These are phyloP conservation scores for Natator depressus DNA, from an alignment of 2,113 vertebrate species.

Conservation along the genomic window DNA sequence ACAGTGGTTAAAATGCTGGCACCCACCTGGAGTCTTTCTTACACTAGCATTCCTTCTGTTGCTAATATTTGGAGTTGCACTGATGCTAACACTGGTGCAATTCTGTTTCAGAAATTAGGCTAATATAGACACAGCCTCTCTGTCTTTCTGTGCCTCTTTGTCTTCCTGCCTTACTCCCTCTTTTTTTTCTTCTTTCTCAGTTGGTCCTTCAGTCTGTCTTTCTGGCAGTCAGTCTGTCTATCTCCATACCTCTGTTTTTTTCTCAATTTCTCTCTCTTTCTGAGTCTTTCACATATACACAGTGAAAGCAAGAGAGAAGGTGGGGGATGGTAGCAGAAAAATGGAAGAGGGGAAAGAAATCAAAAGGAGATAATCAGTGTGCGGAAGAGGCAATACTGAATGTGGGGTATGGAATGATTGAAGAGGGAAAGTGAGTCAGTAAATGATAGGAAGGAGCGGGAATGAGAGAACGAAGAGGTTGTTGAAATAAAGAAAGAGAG, in stretches of 20 bases:
- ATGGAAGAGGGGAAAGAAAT: not conserved
- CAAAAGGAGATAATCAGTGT: not conserved
- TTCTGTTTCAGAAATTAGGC: not conserved
- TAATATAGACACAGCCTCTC: not conserved
- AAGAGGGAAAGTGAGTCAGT: not conserved
- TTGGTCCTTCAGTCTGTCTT: not conserved
- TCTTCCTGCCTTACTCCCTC: not conserved
- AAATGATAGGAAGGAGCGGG: not conserved
- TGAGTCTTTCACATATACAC: not conserved
- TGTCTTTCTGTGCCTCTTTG: not conserved
- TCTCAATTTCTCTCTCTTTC: not conserved
- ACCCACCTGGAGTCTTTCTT: not conserved
- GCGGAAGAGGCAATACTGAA: not conserved
- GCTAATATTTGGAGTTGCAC: not conserved
- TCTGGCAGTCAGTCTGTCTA: no score
- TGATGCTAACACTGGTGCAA: not conserved
- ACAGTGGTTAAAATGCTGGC: not conserved
- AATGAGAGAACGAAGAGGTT: not conserved
- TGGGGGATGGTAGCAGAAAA: no score
- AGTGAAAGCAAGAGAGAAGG: not conserved
- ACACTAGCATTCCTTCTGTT: not conserved
- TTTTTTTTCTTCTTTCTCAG: no score
- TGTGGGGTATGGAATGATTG: not conserved
- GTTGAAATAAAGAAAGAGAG: not conserved
- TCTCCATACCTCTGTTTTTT: not conserved